These are phyloP conservation scores for Myoxocephalus aenaeus DNA, from an alignment of 2,797 vertebrate species.

Conservation along the genomic window DNA sequence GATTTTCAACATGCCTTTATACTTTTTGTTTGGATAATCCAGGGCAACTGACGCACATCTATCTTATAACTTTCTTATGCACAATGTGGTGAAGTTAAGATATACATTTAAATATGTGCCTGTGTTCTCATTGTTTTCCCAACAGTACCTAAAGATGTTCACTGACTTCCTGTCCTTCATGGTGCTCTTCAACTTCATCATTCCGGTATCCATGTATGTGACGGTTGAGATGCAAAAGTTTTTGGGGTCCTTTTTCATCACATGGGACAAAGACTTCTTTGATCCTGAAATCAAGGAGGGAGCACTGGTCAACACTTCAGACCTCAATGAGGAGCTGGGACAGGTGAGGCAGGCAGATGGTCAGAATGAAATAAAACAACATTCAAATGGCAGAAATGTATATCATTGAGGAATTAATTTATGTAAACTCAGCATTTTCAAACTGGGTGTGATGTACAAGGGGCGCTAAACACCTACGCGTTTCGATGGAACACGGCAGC, in stretches of 20 bases:
- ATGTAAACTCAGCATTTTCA: background rate
- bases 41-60: no score
- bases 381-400: background rate
- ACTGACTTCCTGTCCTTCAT: slow-evolving; percentile 98
- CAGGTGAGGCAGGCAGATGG: slow-evolving; percentile 86
- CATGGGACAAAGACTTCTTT: slow-evolving; percentile 97
- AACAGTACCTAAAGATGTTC: slow-evolving; percentile 96
- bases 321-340: slow-evolving; percentile 97
- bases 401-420: background rate
- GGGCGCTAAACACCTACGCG: background rate
- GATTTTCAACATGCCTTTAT: background rate
- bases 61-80: background rate
- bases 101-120: background rate
- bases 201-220: slow-evolving; percentile 99
- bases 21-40: slow-evolving; percentile 8
- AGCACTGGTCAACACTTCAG: slow-evolving; percentile 97
- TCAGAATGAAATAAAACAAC: background rate
- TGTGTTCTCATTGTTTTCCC: background rate
- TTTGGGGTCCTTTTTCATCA: slow-evolving; percentile 97
- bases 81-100: background rate
- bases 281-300: slow-evolving; percentile 94
- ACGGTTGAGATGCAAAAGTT: slow-evolving; percentile 99
- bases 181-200: slow-evolving; percentile 99
- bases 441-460: background rate
- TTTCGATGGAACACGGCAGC: background rate